These are phyloP conservation scores for Natator depressus DNA, from an alignment of 2,113 vertebrate species.

Conservation along the genomic window DNA sequence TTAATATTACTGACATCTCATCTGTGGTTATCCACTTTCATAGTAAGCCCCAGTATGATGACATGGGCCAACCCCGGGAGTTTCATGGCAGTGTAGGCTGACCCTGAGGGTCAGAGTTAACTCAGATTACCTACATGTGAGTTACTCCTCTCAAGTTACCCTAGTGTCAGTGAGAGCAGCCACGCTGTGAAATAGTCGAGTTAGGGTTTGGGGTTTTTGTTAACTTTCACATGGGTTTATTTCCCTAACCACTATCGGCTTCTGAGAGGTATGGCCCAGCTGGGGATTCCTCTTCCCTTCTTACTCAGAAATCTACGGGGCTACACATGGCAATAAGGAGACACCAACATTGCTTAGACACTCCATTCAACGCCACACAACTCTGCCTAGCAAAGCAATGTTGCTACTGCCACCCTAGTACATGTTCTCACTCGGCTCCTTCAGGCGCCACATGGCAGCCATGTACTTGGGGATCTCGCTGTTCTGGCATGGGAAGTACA, in stretches of 20 bases:
- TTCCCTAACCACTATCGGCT: background rate
- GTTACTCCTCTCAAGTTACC: no score
- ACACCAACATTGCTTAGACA: background rate
- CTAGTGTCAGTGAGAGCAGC: no score
- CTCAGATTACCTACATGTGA: no score
- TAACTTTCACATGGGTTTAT: constrained; percentile 18
- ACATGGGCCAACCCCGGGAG: no score
- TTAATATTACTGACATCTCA: background rate
- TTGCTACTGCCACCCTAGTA: background rate
- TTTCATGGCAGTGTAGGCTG: no score
- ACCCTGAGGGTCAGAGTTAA: no score
- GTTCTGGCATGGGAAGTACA: constrained; percentile 79
- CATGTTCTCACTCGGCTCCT: constrained; percentile 58
- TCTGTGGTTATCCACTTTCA: background rate
- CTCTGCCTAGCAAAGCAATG: background rate
- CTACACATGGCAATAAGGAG: background rate
- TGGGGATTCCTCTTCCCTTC: background rate
- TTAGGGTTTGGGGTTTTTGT: no score
- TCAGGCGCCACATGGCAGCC: constrained; percentile 70
- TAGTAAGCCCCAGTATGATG: no score
- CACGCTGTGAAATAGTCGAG: no score
- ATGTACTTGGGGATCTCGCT: constrained; percentile 83
- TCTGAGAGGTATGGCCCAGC: background rate
- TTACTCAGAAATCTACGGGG: background rate
- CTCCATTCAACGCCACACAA: background rate